Conservation (phyloP, 2,797 vertebrate species). For the Ctenochaetus hawaiiensis region DNA sequence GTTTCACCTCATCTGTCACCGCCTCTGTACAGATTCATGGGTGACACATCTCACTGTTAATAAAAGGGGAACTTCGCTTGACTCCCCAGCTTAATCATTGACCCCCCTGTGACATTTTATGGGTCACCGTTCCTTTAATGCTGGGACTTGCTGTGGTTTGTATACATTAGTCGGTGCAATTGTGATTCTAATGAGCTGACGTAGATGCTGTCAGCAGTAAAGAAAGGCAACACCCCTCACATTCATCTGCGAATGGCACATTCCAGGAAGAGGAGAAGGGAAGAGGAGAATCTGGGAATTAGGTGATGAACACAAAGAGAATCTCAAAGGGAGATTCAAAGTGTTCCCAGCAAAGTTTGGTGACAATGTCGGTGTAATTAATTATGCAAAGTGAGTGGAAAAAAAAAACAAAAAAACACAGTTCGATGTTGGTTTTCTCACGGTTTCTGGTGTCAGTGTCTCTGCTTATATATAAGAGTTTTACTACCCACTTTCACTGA, state of each 20-base stretch:
- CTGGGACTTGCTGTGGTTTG: constrained; percentile 19
- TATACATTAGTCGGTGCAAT: constrained; percentile 49
- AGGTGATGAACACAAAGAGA: constrained; percentile 45
- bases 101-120: constrained; percentile 67
- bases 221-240: constrained; percentile 66
- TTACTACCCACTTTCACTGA: constrained; percentile 29
- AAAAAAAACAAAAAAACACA: neutral
- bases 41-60: constrained; percentile 33
- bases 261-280: constrained; percentile 75
- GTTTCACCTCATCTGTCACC: constrained; percentile 53
- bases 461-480: constrained; percentile 57
- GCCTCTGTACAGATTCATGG: constrained; percentile 40
- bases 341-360: constrained; percentile 66
- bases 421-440: constrained; percentile 66
- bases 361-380: constrained; percentile 58
- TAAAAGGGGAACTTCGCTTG: constrained; percentile 57
- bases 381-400: constrained; percentile 57
- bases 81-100: constrained; percentile 66
- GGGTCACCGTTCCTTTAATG: constrained; percentile 60
- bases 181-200: constrained; percentile 78
- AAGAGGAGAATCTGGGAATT: constrained; percentile 65
- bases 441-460: constrained; percentile 56
- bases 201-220: constrained; percentile 68
- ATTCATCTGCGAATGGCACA: constrained; percentile 65
- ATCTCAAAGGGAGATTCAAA: constrained; percentile 39